Conservation (phyloP, 2,113 vertebrate genomes). For the Pelvicachromis taeniatus region DNA sequence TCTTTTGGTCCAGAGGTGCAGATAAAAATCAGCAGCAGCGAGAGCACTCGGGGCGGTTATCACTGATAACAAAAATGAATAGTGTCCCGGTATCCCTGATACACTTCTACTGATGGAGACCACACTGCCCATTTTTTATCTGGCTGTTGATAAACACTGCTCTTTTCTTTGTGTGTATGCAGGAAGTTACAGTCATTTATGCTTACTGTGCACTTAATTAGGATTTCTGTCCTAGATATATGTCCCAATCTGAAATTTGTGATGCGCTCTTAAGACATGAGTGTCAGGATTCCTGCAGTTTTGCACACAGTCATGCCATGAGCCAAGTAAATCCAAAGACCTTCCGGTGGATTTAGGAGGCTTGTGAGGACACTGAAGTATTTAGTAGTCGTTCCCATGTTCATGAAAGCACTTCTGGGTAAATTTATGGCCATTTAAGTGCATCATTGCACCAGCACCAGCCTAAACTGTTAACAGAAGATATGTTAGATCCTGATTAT, state of each 20-base stretch:
- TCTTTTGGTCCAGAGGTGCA: neutral
- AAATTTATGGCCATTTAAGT: neutral
- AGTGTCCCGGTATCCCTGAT: conserved; percentile 19
- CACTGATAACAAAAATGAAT: conserved; percentile 32
- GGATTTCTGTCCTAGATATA: neutral
- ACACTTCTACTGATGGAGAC: conserved; percentile 29
- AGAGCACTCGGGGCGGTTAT: conserved; percentile 23
- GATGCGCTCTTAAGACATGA: neutral
- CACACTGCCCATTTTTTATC: conserved; percentile 22
- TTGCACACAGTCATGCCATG: neutral
- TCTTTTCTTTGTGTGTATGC: neutral
- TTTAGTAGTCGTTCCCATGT: neutral
- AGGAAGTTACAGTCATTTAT: neutral
- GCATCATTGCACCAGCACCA: neutral
- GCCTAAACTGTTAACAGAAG: neutral
- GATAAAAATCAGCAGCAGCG: conserved; percentile 38
- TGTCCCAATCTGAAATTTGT: neutral
- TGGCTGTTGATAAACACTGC: conserved; percentile 20
- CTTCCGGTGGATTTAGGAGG: neutral
- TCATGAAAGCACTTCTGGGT: neutral
- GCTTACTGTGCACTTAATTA: neutral
- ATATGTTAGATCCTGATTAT: neutral
- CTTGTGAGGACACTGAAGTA: neutral
- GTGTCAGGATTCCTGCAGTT: neutral
- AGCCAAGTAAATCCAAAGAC: neutral